Conservation (phyloP, 2,113 vertebrate species). For the Cryptomyrus ogoouensis region DNA sequence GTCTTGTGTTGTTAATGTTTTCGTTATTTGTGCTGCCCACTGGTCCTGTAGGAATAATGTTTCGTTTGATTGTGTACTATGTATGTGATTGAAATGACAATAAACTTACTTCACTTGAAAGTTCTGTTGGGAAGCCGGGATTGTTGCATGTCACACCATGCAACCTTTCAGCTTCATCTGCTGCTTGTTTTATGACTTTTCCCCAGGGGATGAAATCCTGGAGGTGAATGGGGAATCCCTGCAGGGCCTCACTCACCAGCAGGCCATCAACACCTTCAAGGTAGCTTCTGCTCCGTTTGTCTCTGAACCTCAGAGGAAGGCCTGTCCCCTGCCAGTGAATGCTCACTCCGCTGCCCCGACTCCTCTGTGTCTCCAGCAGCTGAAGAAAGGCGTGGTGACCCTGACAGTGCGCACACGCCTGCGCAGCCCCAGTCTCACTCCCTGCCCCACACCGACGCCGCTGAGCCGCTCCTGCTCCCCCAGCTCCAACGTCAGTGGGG, state of each 20-base stretch:
- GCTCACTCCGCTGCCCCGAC: background rate
- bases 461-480: constrained; percentile 85
- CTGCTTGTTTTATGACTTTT: constrained; percentile 14
- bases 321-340: background rate
- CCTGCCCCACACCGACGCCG: constrained; percentile 79
- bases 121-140: background rate
- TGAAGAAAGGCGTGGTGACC: constrained; percentile 88
- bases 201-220: constrained; percentile 84
- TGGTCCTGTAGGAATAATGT: background rate
- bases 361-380: constrained; percentile 76
- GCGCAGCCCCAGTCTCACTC: constrained; percentile 87
- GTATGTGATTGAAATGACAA: background rate
- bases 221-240: constrained; percentile 94
- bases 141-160: background rate
- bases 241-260: constrained; percentile 87
- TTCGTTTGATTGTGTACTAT: background rate
- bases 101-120: background rate
- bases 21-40: background rate
- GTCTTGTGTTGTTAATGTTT: background rate
- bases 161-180: background rate
- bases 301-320: background rate
- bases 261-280: constrained; percentile 96
- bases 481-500: constrained; percentile 66
- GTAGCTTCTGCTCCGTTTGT: constrained; percentile 45
- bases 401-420: constrained; percentile 85